Base-by-base conservation (phyloP, 2,888 invertebrate genomes). In the Ischnura elegans region DNA sequence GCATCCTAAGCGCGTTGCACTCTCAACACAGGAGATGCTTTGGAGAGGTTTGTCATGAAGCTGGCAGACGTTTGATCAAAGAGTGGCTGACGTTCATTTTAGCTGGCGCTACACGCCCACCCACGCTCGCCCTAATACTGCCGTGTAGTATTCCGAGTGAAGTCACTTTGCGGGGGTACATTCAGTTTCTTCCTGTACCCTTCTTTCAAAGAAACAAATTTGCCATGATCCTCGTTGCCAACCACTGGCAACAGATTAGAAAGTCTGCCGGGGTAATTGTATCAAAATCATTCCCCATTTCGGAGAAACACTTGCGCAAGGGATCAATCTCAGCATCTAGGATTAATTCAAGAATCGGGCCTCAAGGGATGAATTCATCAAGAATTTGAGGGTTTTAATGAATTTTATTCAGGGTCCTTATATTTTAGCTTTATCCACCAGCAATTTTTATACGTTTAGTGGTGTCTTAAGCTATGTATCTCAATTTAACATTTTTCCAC, bases 31-130 rank as follows among this genome's bases (percentile, higher is more conserved):
- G 61, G n/a, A 6, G n/a, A 76, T 76, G 29, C 8, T 76, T 29
- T 6, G 10, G 76, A 8, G 76, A 76, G 76, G 76, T 36, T 76
- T 76, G 29, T 76, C 76, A 76, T 36, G 36, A 76, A 36, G 36
- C 76, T 76, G 76, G n/a, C n/a, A 76, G 36, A 76, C 21, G 66
- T 29, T 16, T 76, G 76, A 76, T 76, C 76, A 76, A 76, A 76
- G 76, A 6, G 36, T 36, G 36, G 16, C 13, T 16, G 36, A 36
- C 76, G 36, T 36, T 29, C 76, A 76, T 76, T 61, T 61, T 0
- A 76, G 76, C 76, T 36, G 36, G 29, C 76, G 76, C 76, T 36
- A 13, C 0, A 0, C 13, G 2, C 8, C 76, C 2, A 16, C 76
- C 36, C 6, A 36, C 29, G 29, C 36, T 76, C 36, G 36, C 8